phyloP scores from a whole-genome alignment of 2,797 vertebrate species.

The Leptoclinus maculatus region DNA sequence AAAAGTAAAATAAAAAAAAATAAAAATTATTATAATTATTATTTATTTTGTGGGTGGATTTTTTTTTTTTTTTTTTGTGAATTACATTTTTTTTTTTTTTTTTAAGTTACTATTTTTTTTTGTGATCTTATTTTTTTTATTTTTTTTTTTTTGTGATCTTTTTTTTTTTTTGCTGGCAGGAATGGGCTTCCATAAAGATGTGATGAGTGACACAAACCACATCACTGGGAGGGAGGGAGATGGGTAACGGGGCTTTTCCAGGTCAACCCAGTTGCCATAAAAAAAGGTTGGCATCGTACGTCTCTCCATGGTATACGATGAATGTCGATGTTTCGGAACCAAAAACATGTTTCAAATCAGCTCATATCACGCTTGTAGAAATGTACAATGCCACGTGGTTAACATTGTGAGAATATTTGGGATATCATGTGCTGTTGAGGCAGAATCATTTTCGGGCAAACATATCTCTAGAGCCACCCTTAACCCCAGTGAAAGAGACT shows the following conservation, averaged over 20 bases:
- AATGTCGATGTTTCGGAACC: neutral
- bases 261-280: neutral
- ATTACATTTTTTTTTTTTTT: no score
- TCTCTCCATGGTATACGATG: neutral
- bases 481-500: neutral
- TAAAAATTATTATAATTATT: no score
- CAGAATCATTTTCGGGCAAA: neutral
- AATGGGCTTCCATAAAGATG: no score
- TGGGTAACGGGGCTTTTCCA: slow-evolving; percentile 2
- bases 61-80: no score
- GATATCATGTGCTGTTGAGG: neutral
- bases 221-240: slow-evolving; percentile 27
- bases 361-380: neutral
- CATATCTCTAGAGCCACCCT: neutral
- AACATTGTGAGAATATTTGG: neutral
- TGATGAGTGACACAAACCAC: slow-evolving; percentile 44
- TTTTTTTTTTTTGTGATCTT: no score
- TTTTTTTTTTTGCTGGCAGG: no score
- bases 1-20: no score
- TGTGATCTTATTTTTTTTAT: no score
- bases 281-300: neutral
- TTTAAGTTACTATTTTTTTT: no score
- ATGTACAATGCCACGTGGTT: neutral
- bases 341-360: neutral
- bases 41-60: no score